A percentile compares a stretch with the other conserved stretches of the same genome.
Evolutionary conservation across 2,888 invertebrate species (phyloP).

Genomic region (Hemicrepidius hirtus): DNA sequence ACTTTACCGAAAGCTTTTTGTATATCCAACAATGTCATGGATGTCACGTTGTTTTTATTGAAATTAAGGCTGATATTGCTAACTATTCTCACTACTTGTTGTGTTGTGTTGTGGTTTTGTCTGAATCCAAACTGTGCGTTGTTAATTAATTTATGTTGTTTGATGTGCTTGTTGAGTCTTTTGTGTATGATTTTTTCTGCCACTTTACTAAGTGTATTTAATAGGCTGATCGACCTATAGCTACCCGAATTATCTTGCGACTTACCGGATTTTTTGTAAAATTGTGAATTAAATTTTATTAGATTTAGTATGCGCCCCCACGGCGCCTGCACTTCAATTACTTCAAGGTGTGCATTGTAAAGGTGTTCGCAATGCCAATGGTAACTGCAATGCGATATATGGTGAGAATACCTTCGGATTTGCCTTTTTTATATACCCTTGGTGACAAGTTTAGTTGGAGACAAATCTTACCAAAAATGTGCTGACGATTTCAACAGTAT

Average conservation of each 20-base stretch:
- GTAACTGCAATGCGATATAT: too few species aligned
- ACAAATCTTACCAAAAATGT: too few species aligned
- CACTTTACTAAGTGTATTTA: background rate
- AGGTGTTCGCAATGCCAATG: too few species aligned
- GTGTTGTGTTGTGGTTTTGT: background rate
- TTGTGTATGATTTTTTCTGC: background rate
- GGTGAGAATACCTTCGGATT: too few species aligned
- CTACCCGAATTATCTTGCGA: background rate
- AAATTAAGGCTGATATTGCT: background rate
- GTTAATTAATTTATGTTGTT: background rate
- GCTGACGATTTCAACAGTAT: too few species aligned
- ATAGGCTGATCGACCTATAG: background rate
- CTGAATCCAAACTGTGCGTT: background rate
- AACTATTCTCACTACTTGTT: background rate
- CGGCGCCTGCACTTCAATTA: background rate
- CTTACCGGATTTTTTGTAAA: constrained; percentile 4
- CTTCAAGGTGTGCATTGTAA: too few species aligned
- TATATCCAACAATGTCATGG: background rate
- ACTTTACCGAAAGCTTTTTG: background rate
- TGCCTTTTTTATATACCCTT: too few species aligned
- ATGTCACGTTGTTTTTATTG: background rate
- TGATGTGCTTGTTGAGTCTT: background rate
- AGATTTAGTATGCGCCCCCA: too few species aligned
- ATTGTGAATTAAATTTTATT: too few species aligned
- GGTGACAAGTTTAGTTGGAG: too few species aligned